Conservation (phyloP, 2,888 invertebrate genomes). For the Cephus runcator region DNA sequence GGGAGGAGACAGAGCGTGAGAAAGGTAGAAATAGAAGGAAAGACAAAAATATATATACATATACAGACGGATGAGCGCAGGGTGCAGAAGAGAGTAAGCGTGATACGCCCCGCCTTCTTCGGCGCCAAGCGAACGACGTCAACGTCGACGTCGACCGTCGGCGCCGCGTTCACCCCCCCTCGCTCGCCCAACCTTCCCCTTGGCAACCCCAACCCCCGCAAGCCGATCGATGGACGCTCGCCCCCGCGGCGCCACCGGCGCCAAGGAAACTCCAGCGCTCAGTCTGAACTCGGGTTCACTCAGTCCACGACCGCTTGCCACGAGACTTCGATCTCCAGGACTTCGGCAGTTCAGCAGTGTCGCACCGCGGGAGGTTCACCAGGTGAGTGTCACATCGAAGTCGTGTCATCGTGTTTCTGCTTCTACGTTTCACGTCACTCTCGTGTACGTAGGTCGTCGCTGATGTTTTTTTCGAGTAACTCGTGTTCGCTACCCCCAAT, state of each 20-base stretch:
- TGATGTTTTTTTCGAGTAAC: neutral
- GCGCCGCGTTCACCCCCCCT: neutral
- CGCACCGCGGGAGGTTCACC: constrained; percentile 4
- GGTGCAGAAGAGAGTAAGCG: constrained; percentile 19
- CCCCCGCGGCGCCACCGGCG: constrained; percentile 54
- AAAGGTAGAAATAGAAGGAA: constrained; percentile 13
- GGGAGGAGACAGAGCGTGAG: constrained; percentile 4
- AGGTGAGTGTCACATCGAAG: neutral
- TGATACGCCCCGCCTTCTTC: constrained; percentile 49
- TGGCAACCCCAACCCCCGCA: constrained; percentile 39
- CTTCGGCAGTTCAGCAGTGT: neutral
- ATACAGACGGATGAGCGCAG: neutral
- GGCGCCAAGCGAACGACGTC: constrained; percentile 21
- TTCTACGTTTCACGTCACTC: neutral
- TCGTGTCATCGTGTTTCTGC: neutral
- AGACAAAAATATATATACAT: neutral
- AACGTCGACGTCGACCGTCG: constrained; percentile 12
- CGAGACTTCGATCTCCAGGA: constrained; percentile 56
- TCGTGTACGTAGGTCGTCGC: neutral
- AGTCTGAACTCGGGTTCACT: constrained; percentile 64
- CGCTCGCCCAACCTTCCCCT: constrained; percentile 31
- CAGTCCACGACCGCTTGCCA: constrained; percentile 63
- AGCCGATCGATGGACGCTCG: constrained; percentile 40
- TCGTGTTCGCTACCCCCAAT: neutral
- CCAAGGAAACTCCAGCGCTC: constrained; percentile 50